phyloP scores from a whole-genome alignment of 2,113 vertebrate genomes.

The Machaerirhynchus nigripectus region DNA sequence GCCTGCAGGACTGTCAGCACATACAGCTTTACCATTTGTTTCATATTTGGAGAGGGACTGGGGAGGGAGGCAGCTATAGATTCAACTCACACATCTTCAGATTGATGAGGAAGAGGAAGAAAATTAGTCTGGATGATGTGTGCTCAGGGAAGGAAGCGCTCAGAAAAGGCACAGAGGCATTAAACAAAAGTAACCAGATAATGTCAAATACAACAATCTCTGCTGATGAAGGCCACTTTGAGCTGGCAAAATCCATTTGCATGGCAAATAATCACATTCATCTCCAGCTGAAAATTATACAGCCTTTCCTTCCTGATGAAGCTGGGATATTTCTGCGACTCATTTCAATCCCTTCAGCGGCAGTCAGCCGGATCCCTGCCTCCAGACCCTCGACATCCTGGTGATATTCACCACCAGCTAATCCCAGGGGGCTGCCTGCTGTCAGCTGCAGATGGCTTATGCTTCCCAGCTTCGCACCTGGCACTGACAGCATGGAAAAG shows the following conservation, averaged over 20 bases:
- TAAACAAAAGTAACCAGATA: slow-evolving; percentile 51
- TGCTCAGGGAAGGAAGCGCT: slow-evolving; percentile 45
- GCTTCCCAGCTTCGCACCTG: not conserved
- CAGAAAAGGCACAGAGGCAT: not conserved
- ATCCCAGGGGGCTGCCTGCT: not conserved
- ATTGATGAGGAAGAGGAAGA: slow-evolving; percentile 33
- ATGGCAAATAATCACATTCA: slow-evolving; percentile 56
- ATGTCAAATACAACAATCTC: slow-evolving; percentile 56
- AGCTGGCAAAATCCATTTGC: slow-evolving; percentile 33
- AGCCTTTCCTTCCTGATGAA: slow-evolving; percentile 44
- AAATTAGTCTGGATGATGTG: slow-evolving; percentile 43
- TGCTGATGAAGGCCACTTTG: slow-evolving; percentile 65
- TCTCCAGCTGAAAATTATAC: slow-evolving; percentile 64
- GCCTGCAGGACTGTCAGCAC: not conserved
- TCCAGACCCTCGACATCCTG: not conserved
- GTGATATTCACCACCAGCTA: not conserved
- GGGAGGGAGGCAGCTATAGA: not conserved
- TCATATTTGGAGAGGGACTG: not conserved
- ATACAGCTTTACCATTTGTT: slow-evolving; percentile 10
- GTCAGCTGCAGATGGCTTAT: not conserved
- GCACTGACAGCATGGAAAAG: not conserved
- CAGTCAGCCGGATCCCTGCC: not conserved
- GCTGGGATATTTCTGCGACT: slow-evolving; percentile 45
- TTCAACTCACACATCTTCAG: slow-evolving; percentile 23
- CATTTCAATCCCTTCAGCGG: slow-evolving; percentile 35